Evolutionary conservation across 2,888 invertebrate genomes (phyloP).

Genomic region (Rhogogaster chlorosoma): DNA sequence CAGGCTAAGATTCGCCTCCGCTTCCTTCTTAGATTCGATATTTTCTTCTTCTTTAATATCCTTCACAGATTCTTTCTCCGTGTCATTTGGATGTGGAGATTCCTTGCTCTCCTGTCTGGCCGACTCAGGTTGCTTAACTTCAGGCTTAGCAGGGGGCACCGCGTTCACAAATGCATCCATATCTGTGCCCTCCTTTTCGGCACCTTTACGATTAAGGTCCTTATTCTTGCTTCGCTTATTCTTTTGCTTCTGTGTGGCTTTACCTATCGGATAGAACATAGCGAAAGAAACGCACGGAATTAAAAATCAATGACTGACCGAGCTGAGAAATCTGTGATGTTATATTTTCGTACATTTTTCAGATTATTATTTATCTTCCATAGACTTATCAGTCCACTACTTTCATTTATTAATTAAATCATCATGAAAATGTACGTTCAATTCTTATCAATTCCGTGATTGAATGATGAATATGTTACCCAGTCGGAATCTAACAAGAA

Average conservation of each 20-base stretch:
- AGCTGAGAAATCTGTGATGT: background rate
- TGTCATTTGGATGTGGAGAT: slow-evolving; percentile 57
- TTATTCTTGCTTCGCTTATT: slow-evolving; percentile 77
- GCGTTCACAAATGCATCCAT: slow-evolving; percentile 81
- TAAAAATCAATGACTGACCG: background rate
- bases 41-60: slow-evolving; percentile 69
- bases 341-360: background rate
- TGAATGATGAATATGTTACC: no score
- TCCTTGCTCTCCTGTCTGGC: slow-evolving; percentile 58
- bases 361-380: slow-evolving; percentile 62
- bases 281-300: background rate
- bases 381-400: slow-evolving; percentile 71
- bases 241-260: slow-evolving; percentile 78
- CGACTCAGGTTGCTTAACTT: slow-evolving; percentile 61
- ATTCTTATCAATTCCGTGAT: no score
- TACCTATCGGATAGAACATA: slow-evolving; percentile 64
- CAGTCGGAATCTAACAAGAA: background rate
- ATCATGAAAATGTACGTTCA: slow-evolving; percentile 56
- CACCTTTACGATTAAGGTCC: slow-evolving; percentile 80
- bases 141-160: slow-evolving; percentile 57
- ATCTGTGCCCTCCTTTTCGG: slow-evolving; percentile 82
- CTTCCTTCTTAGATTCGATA: slow-evolving; percentile 67
- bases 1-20: slow-evolving; percentile 40
- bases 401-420: slow-evolving; percentile 67
- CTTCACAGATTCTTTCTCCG: slow-evolving; percentile 60